These are phyloP conservation scores for Eulemur rufifrons DNA, from an alignment of 2,113 vertebrate species.

Conservation along the genomic window DNA sequence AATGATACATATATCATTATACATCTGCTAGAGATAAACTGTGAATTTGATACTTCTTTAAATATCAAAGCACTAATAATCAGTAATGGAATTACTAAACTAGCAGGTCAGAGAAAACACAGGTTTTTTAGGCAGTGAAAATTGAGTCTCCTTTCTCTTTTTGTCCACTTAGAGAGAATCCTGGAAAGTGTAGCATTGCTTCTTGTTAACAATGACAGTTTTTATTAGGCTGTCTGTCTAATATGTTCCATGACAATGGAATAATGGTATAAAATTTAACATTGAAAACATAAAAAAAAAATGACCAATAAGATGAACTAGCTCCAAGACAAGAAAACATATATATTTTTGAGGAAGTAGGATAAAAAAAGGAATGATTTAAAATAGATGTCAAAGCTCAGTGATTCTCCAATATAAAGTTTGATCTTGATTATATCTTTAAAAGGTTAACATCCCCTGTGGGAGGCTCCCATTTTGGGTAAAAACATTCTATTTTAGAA, in stretches of 20 bases:
- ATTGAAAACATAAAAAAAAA: neutral
- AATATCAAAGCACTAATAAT: neutral
- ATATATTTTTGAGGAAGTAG: neutral
- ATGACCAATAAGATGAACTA: neutral
- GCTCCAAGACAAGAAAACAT: neutral
- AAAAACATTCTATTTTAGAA: conserved; percentile 62
- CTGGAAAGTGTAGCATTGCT: neutral
- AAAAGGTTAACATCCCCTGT: conserved; percentile 54
- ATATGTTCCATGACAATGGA: neutral
- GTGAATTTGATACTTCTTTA: neutral
- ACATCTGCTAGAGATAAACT: neutral
- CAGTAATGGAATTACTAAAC: neutral
- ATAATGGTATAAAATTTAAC: neutral
- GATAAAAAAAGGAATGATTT: neutral
- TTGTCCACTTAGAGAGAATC: neutral
- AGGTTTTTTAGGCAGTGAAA: neutral
- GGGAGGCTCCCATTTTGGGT: neutral
- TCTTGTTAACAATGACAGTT: neutral
- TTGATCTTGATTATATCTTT: conserved; percentile 52
- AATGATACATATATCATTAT: neutral
- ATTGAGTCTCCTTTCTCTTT: neutral
- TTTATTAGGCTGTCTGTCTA: neutral
- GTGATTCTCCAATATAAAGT: neutral
- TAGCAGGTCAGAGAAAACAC: neutral
- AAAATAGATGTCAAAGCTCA: conserved; percentile 34